Conservation (phyloP, 2,797 vertebrate genomes). For the Fistularia tabacaria region DNA sequence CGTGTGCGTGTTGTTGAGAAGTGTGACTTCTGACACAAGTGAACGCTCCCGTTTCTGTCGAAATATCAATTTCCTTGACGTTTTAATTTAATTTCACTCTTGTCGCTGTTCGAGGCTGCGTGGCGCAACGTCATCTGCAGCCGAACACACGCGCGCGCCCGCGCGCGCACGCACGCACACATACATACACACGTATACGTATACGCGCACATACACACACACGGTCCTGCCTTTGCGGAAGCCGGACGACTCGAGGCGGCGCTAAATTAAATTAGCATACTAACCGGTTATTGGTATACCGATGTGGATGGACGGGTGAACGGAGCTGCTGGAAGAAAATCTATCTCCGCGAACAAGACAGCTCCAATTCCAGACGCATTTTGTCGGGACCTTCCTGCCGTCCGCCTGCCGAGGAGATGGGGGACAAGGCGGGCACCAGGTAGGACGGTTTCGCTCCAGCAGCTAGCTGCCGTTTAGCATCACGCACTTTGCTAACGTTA, state of each 20-base stretch:
- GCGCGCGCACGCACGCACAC: background rate
- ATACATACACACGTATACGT: background rate
- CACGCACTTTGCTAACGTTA: slow-evolving; percentile 51
- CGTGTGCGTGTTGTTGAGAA: no score
- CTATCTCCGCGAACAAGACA: slow-evolving; percentile 1
- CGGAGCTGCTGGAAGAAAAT: slow-evolving; percentile 16
- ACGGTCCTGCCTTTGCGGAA: slow-evolving; percentile 60
- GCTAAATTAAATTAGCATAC: slow-evolving; percentile 53
- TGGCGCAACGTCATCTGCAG: slow-evolving; percentile 43
- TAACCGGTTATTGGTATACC: slow-evolving; percentile 34
- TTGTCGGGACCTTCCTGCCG: slow-evolving; percentile 41
- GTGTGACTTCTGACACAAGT: no score
- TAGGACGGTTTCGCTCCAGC: slow-evolving; percentile 40
- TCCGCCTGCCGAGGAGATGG: slow-evolving; percentile 75
- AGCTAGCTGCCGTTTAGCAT: slow-evolving; percentile 53
- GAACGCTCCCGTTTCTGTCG: no score
- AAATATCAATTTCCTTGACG: no score
- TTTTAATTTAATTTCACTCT: no score
- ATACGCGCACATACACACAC: background rate
- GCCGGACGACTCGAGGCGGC: slow-evolving; percentile 53
- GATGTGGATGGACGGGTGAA: slow-evolving; percentile 46
- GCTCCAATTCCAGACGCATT: slow-evolving; percentile 30
- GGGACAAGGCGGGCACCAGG: slow-evolving; percentile 82
- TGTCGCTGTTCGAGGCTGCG: no score
- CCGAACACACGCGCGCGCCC: slow-evolving; percentile 15